Percentiles rank a stretch among this genome's conserved stretches.
These are phyloP conservation scores for Solenodon paradoxus DNA, from an alignment of 2,113 vertebrate genomes.

Conservation along the genomic window DNA sequence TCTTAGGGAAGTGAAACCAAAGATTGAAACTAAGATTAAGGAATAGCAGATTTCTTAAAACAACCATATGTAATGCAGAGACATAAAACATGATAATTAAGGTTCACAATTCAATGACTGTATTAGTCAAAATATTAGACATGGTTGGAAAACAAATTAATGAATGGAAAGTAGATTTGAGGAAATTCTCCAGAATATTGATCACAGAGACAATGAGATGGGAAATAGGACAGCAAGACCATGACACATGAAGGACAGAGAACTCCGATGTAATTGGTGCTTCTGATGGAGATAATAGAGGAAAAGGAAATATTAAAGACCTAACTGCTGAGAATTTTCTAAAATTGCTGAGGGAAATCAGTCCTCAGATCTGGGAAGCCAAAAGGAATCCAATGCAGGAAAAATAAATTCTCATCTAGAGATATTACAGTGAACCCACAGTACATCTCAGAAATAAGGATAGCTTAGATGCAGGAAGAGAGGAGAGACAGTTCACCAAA, in stretches of 20 bases:
- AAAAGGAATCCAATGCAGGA: not conserved
- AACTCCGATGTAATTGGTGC: not conserved
- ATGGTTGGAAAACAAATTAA: not conserved
- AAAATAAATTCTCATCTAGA: not conserved
- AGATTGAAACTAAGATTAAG: not conserved
- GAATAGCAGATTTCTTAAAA: not conserved
- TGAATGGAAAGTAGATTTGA: not conserved
- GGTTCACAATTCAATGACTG: not conserved
- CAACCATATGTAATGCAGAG: not conserved
- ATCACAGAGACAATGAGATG: not conserved
- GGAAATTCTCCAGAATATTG: not conserved
- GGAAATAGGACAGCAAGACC: not conserved
- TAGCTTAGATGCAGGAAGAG: not conserved
- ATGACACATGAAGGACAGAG: not conserved
- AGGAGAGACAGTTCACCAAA: not conserved
- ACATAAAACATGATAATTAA: not conserved
- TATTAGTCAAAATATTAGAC: not conserved
- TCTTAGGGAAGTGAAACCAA: not conserved
- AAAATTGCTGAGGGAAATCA: not conserved
- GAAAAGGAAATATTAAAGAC: constrained; percentile 6
- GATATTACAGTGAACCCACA: not conserved
- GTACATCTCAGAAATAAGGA: not conserved
- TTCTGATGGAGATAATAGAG: not conserved
- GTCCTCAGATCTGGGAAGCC: not conserved
- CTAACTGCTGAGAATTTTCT: not conserved